These are phyloP conservation scores for Anas bernieri DNA, from an alignment of 2,797 vertebrate genomes.

Conservation along the genomic window DNA sequence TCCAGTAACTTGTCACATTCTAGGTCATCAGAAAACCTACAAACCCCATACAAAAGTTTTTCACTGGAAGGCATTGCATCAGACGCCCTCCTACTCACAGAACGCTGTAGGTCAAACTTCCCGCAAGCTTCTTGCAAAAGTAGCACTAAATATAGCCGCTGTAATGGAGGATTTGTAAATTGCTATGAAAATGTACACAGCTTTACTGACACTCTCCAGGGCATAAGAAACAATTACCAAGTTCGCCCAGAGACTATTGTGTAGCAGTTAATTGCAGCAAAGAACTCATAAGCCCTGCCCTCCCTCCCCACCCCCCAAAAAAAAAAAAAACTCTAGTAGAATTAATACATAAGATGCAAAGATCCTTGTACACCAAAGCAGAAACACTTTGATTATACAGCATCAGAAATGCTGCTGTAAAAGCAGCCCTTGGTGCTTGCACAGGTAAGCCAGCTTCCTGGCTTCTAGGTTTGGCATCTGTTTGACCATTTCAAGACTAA, in stretches of 20 bases:
- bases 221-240: neutral
- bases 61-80: neutral
- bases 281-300: neutral
- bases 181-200: neutral
- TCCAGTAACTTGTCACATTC: neutral
- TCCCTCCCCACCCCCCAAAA: too few relatives aligned
- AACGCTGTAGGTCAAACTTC: fast-evolving
- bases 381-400: fast-evolving
- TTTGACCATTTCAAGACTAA: neutral
- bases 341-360: fast-evolving
- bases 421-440: neutral
- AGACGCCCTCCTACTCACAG: neutral
- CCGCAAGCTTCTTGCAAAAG: neutral
- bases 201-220: neutral
- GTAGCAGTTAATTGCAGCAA: neutral
- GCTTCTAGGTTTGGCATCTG: neutral
- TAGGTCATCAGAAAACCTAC: neutral
- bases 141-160: neutral
- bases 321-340: neutral
- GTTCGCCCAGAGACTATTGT: neutral
- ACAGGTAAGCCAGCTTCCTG: neutral
- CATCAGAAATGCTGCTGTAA: neutral
- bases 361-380: neutral
- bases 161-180: neutral
- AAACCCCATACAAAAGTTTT: neutral